phyloP scores from a whole-genome alignment of 2,113 vertebrate species.

The Clarias magur region DNA sequence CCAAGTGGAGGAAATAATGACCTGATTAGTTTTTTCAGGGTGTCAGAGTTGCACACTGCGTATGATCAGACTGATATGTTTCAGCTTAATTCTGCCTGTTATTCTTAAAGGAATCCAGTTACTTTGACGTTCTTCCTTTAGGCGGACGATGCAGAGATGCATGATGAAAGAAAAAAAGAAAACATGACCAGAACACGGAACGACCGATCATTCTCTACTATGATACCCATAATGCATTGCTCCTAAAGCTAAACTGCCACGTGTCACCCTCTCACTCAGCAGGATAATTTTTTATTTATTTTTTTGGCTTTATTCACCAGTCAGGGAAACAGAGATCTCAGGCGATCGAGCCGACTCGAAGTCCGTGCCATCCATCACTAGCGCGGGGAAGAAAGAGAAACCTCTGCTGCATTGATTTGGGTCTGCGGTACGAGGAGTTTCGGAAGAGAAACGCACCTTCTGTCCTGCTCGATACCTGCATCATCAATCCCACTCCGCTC shows the following conservation, averaged over 20 bases:
- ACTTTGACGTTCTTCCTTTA: neutral
- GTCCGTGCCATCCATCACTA: neutral
- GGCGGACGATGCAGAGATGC: neutral
- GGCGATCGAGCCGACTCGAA: neutral
- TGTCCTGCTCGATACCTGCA: neutral
- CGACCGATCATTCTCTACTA: neutral
- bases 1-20: neutral
- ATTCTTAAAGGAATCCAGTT: neutral
- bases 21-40: neutral
- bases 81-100: neutral
- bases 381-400: neutral
- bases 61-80: neutral
- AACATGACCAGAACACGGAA: neutral
- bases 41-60: neutral
- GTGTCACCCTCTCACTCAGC: too few relatives aligned
- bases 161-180: neutral
- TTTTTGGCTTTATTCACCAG: neutral
- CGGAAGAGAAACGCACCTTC: neutral
- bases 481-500: neutral
- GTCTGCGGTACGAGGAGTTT: neutral
- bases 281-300: too few relatives aligned
- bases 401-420: conserved; percentile 4
- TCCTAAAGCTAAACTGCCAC: neutral
- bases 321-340: neutral
- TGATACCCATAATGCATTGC: neutral